phyloP scores from a whole-genome alignment of 2,113 vertebrate species.

The Gymnocephalus cernua region DNA sequence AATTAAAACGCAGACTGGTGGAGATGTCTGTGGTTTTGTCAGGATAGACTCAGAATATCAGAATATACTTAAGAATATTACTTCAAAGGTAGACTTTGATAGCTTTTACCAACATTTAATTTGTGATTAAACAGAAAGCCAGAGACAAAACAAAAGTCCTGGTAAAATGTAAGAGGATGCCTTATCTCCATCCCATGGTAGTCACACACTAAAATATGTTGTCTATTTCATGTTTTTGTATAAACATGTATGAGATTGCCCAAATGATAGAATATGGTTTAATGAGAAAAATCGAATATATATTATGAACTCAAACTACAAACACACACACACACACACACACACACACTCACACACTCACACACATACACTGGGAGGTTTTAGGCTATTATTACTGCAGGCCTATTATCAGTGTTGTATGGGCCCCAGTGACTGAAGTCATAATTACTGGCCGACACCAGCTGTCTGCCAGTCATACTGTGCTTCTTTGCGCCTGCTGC shows the following conservation, averaged over 20 bases:
- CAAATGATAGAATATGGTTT: background rate
- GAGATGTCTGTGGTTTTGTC: background rate
- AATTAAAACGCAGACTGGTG: background rate
- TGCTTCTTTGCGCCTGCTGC: slow-evolving; percentile 62
- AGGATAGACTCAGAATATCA: background rate
- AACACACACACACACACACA: background rate
- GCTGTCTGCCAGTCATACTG: slow-evolving; percentile 53
- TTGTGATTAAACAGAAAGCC: background rate
- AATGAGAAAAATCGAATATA: slow-evolving; percentile 11
- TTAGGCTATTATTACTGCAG: slow-evolving; percentile 57
- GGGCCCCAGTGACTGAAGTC: slow-evolving; percentile 45
- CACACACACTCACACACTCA: slow-evolving; percentile 13
- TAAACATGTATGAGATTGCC: background rate
- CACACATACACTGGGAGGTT: background rate
- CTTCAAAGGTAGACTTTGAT: background rate
- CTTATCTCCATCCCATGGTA: background rate
- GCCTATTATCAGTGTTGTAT: slow-evolving; percentile 63
- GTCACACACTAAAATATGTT: background rate
- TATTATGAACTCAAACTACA: background rate
- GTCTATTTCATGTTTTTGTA: background rate
- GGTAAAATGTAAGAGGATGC: background rate
- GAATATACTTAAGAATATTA: background rate
- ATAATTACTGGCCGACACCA: slow-evolving; percentile 72
- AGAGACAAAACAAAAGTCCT: background rate
- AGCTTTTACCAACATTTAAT: background rate